Conservation (phyloP, 2,113 vertebrate genomes). For the Albula glossodonta region DNA sequence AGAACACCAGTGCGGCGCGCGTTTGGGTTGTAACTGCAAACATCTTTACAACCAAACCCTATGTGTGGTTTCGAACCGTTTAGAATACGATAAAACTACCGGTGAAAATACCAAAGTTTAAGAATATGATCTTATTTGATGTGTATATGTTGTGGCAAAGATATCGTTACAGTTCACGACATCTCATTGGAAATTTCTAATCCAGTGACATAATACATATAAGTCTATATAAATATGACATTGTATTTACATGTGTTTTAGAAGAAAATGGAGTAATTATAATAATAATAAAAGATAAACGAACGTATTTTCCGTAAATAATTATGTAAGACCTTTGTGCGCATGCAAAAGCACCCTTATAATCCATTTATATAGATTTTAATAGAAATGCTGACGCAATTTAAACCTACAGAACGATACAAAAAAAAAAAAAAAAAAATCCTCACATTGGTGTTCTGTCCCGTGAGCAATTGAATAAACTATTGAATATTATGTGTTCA, state of each 20-base stretch:
- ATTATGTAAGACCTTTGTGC: neutral
- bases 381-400: too few species aligned
- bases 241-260: neutral
- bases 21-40: neutral
- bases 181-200: neutral
- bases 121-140: neutral
- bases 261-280: neutral
- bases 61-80: neutral
- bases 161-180: neutral
- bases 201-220: neutral
- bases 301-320: neutral
- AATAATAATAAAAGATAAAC: neutral
- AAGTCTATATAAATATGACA: neutral
- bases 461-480: too few species aligned
- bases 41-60: neutral
- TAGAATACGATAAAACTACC: neutral
- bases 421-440: too few species aligned
- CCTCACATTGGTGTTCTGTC: too few species aligned
- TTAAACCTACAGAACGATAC: too few species aligned
- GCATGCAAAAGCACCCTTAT: neutral
- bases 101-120: neutral
- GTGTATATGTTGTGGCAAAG: neutral
- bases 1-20: constrained; percentile 10
- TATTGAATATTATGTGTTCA: too few species aligned
- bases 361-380: too few species aligned